Evolutionary conservation across 1,140 invertebrate species (phyloP), one percentile per base, ranked within the genome.

Genomic region (Drosophila busckii): DNA sequence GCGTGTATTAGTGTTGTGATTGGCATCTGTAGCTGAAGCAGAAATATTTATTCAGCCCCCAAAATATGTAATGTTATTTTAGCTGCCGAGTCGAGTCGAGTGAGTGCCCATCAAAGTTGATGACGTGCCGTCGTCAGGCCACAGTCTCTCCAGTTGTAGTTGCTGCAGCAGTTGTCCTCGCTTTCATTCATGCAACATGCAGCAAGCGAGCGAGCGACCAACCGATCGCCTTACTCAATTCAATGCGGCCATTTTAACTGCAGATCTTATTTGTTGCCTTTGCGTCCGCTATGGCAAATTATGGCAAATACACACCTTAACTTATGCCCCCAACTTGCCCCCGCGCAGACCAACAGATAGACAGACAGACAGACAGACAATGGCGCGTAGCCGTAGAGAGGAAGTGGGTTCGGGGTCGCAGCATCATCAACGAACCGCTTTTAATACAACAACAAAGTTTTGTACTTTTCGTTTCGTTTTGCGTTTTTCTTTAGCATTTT

Each of bases 281-380:
- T 54, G 73, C 71, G 66, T 85, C 65, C 67, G 75, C 60, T 67
- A 66, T 85, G 82, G 82, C 82, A 85, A 85, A 85, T 85, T 85
- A 85, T 85, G 82, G 82, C 82, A 85, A 85, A 85, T 85, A 85
- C 82, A 85, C 82, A 85, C 82, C 82, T 85, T 85, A 70, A 56
- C 10, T 41, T 32, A 49, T 26, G 8, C 32, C 41, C 23, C 19
- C 38, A 9, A 25, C 22, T 7, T 54, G 28, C 17, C 16, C 17
- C 15, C 8, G 12, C 3, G 38, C 50, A 19, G n/a, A 23, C 20
- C 25, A 37, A 40, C 34, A 29, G 40, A 62, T 62, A 34, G 63
- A 32, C 56, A 16, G 35, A 29, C 22, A 29, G n/a, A n/a, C n/a
- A n/a, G n/a, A n/a, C n/a, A n/a, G n/a, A n/a, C n/a, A n/a, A n/a